phyloP scores from a whole-genome alignment of 2,113 vertebrate species.

The Megaceryle maxima region DNA sequence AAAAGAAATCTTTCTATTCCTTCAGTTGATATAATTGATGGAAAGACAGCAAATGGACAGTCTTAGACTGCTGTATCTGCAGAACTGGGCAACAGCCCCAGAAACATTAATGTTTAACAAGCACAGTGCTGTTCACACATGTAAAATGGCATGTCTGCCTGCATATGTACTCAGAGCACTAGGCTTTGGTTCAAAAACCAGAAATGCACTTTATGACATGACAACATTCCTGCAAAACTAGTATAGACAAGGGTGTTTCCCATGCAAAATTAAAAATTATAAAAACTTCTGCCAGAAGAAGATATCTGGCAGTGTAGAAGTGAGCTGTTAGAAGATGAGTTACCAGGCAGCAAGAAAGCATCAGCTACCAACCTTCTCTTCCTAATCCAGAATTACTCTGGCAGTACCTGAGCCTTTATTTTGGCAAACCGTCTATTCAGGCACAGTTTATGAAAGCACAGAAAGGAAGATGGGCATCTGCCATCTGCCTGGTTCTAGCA shows the following conservation, averaged over 20 bases:
- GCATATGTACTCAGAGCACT: background rate
- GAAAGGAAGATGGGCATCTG: background rate
- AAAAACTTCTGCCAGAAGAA: background rate
- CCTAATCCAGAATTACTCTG: background rate
- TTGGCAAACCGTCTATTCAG: background rate
- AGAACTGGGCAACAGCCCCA: conserved; percentile 5
- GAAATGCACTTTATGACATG: background rate
- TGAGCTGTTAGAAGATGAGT: background rate
- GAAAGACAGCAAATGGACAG: conserved; percentile 38
- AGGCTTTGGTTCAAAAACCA: conserved; percentile 1
- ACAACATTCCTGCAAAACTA: background rate
- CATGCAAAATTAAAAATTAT: background rate
- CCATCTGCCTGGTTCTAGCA: background rate
- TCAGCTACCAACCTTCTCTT: background rate
- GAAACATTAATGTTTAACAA: conserved; percentile 5
- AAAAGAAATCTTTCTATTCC: background rate
- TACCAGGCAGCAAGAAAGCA: background rate
- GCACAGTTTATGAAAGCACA: background rate
- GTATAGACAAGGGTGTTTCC: background rate
- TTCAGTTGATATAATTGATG: background rate
- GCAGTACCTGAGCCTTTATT: background rate
- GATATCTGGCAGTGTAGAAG: background rate
- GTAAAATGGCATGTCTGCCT: background rate
- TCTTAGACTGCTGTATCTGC: background rate
- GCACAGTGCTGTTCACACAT: background rate